Base-by-base conservation (phyloP, 2,797 vertebrate species). In the Okamejei kenojei region DNA sequence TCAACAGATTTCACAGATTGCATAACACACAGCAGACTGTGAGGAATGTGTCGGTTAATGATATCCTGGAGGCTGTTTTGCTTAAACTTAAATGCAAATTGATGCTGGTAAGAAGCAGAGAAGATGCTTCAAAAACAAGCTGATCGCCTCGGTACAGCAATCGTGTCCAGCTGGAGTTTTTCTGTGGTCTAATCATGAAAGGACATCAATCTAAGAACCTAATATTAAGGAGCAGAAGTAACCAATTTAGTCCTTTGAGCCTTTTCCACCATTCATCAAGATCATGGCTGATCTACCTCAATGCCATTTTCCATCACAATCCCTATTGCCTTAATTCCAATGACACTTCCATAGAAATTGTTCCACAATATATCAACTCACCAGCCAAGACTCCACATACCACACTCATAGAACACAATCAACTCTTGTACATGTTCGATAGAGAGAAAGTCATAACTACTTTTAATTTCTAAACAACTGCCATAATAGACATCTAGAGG, bases 1-100 rank as follows among this genome's bases (percentile, higher is more conserved):
- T 88, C 84, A 65, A 88, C 84, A 65, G 29, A 88, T 32, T 88
- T 88, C 84, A 88, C 84, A 88, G 61, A 88, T 88, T 65, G 61
- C 84, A 88, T n/a, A 9, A 65, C 84, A 88, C 84, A 88, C 29
- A 88, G 61, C 84, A 88, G 84, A 65, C n/a, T 65, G 58, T 88
- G n/a, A 88, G 65, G 29, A 88, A 88, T 88, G 61, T 7, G 7
- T 65, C n/a, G 13, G 61, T 88, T 88, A 88, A 65, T 88, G 84
- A 88, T 88, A 63, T 88, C 84, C 61, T 65, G 61, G 84, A 65
- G 84, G 84, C 29, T 35, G 84, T 19, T 65, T 65, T 32, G 29
- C 63, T 65, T 13, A 86, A n/a, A 19, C 11, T n/a, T 63, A 88
- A 65, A 88, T 65, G 84, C 84, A 63, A 0, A 17, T 17, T 65